phyloP scores from a whole-genome alignment of 2,797 vertebrate genomes.

The Eospalax fontanierii region DNA sequence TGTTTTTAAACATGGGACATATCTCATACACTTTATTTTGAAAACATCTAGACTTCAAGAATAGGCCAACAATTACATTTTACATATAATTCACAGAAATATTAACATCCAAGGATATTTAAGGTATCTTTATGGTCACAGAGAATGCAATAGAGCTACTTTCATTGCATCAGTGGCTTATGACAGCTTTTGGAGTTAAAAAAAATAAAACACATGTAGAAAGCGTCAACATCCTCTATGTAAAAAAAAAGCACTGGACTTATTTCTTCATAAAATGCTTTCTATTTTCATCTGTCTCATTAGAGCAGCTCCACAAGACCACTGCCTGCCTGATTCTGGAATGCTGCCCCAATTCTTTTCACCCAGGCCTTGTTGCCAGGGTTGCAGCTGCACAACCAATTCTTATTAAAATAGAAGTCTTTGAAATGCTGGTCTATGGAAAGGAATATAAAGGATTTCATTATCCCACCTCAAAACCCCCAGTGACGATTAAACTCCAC shows the following conservation, averaged over 20 bases:
- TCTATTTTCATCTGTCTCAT: constrained; percentile 42
- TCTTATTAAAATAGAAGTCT: constrained; percentile 85
- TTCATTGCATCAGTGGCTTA: constrained; percentile 21
- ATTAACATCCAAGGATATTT: constrained; percentile 50
- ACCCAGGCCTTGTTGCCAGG: constrained; percentile 86
- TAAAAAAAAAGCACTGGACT: constrained; percentile 59
- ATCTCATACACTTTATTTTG: constrained; percentile 37
- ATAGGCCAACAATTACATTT: constrained; percentile 49
- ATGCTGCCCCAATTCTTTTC: constrained; percentile 87
- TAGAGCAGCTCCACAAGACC: constrained; percentile 68
- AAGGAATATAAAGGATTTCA: constrained; percentile 88
- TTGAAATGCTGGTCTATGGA: constrained; percentile 76
- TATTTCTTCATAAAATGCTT: constrained; percentile 58
- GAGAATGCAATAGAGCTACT: not conserved
- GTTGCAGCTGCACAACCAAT: constrained; percentile 89
- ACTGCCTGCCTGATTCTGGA: constrained; percentile 79
- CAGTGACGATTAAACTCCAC: constrained; percentile 70
- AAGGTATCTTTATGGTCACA: not conserved
- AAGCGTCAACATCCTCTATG: constrained; percentile 55
- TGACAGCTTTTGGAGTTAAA: constrained; percentile 18
- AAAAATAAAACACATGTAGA: constrained; percentile 55
- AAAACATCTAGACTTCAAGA: constrained; percentile 64
- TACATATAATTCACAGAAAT: constrained; percentile 58
- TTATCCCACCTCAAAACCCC: constrained; percentile 87
- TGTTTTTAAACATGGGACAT: constrained; percentile 66